Base-by-base conservation (phyloP, 2,113 vertebrate genomes). In the Boulengeromyrus knoepffleri region DNA sequence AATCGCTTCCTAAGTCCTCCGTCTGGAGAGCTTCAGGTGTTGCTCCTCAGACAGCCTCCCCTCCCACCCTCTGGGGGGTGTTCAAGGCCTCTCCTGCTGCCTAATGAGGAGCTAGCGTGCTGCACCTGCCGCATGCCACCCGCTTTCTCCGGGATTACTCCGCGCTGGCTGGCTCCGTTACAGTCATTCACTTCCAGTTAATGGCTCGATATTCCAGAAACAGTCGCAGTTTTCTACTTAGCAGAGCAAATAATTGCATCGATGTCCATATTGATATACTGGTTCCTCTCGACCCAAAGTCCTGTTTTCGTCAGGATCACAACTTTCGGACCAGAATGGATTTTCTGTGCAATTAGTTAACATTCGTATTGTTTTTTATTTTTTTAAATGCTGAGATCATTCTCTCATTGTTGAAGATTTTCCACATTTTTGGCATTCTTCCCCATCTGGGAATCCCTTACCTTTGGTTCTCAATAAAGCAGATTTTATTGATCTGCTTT, bases 401-500 rank as follows among this genome's bases (percentile, higher is more conserved):
- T 39, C 87, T 90, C 52, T 47, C 87, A 24, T 50, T 21, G 56
- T 88, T 86, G 45, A 80, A 45, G 47, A 77, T 21, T 24, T 31
- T 70, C 86, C 39, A 47, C 53, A 47, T 90, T 85, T 17, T 47
- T 46, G 45, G 17, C 49, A 21, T 50, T 42, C 12, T 56, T 87
- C 19, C 39, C 74, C 1, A 88, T 87, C 90, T 91, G 91, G 90
- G 92, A 94, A 95, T 88, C 85, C 90, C 89, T 93, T 88, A 85
- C 95, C 96, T 96, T 93, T 5, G 36, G 93, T 95, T 94, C 94
- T 95, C 95, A 95, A 92, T 96, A 94, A 95, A 93, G 97, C 96
- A 94, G 96, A 96, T 97, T 97, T 96, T 96, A 96, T 97, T 95
- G 95, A 95, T 97, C 93, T 93, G 85, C 93, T 46, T 85, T 5